Conservation (phyloP, 2,888 invertebrate genomes). For the Cheilosia scutellata region DNA sequence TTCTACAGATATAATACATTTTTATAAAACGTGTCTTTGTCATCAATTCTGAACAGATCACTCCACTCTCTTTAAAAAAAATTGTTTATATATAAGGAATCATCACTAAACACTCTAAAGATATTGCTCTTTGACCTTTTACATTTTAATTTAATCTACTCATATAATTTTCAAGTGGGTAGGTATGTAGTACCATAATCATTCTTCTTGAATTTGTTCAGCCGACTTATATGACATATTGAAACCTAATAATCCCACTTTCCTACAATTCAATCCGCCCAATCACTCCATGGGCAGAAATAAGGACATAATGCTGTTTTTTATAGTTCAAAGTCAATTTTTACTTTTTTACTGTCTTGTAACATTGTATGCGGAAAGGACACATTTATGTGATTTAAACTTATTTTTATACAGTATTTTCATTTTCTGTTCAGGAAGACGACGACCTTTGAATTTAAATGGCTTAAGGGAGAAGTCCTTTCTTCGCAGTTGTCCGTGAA, state of each 20-base stretch:
- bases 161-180: too few relatives aligned
- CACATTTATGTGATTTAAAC: background rate
- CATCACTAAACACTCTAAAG: background rate
- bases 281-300: constrained; percentile 32
- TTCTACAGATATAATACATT: too few relatives aligned
- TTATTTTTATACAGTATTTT: constrained; percentile 3
- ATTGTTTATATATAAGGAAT: background rate
- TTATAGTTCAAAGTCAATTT: constrained; percentile 18
- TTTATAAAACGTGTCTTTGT: too few relatives aligned
- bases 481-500: background rate
- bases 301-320: constrained; percentile 33
- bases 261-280: background rate
- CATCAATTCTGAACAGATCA: too few relatives aligned
- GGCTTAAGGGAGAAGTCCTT: background rate
- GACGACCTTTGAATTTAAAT: constrained; percentile 34
- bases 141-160: too few relatives aligned
- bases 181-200: too few relatives aligned
- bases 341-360: background rate
- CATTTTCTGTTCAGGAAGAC: background rate
- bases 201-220: too few relatives aligned
- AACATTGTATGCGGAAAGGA: background rate
- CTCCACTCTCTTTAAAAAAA: too few relatives aligned
- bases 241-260: background rate
- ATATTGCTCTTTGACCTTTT: too few relatives aligned
- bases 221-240: background rate